Evolutionary conservation across 2,797 vertebrate species (phyloP).

Genomic region (Enteromius thamalakanensis): DNA sequence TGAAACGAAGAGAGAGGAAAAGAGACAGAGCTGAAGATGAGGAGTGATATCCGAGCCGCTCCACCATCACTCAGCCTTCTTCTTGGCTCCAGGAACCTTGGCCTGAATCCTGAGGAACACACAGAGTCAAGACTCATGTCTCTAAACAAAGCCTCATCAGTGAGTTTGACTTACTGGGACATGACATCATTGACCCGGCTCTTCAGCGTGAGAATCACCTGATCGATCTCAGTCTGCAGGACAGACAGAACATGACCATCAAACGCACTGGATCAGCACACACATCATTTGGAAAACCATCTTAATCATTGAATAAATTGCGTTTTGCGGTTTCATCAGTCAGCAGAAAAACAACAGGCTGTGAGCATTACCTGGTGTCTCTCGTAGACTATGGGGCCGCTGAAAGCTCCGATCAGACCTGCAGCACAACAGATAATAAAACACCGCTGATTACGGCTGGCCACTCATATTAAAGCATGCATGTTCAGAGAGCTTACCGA

Average conservation of each 20-base stretch:
- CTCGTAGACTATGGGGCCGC: constrained; percentile 93
- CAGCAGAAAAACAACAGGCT: not conserved
- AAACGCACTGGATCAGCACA: not conserved
- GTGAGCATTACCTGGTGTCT: constrained; percentile 87
- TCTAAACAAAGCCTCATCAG: not conserved
- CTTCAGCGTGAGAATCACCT: constrained; percentile 86
- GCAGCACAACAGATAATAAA: constrained; percentile 25
- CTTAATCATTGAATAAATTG: not conserved
- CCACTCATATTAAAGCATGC: not conserved
- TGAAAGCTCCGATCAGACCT: constrained; percentile 92
- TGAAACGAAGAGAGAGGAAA: not conserved
- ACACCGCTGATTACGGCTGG: not conserved
- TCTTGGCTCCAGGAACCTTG: constrained; percentile 93
- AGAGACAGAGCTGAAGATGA: not conserved
- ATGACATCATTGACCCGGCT: constrained; percentile 88
- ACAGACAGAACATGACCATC: constrained; percentile 37
- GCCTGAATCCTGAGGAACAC: constrained; percentile 85
- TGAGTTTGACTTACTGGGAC: constrained; percentile 83
- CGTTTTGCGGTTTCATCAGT: not conserved
- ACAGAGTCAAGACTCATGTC: not conserved
- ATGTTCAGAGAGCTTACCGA: constrained; percentile 81
- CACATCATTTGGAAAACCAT: not conserved
- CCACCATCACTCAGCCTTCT: constrained; percentile 85
- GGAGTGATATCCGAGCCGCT: not conserved
- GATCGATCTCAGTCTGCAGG: constrained; percentile 89